Evolutionary conservation across 2,797 vertebrate species (phyloP), one percentile per base, ranked within the genome.

Genomic region (Rhinophrynus dorsalis): DNA sequence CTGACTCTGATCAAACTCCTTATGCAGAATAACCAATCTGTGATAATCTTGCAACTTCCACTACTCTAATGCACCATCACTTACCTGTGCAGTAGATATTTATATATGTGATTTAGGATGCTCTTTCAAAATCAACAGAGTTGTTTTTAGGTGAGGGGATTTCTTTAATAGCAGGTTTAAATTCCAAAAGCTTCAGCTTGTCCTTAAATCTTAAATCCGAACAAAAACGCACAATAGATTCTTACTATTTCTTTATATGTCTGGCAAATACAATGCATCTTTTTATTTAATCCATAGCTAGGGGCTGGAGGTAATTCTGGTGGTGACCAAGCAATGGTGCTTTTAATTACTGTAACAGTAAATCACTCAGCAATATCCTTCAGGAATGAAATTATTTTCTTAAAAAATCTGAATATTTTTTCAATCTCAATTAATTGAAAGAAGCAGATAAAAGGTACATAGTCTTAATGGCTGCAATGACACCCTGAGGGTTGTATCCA

Each of bases 361-460:
- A 86, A 85, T 89, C 85, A 84, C 74, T 81, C 62, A 75, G 74
- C 78, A 81, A 81, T 79, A 81, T 80, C 79, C 85, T 84, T 82
- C 79, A 80, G 83, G 80, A 86, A 74, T 61, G 60, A 74, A 78
- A 81, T 78, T 75, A 76, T 80, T 83, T 87, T 81, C 81, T 85
- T 40, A 68, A 59, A 58, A 59, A 84, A 77, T 75, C 78, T 75
- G 81, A 86, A 85, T 85, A 81, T 87, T 88, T 84, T 80, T 85
- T 83, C 33, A 86, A 88, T 88, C 90, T 87, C 88, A 90, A 88
- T 92, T 90, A 92, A 90, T 88, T 84, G 85, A 84, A 89, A 83
- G 86, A 80, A 82, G 77, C 75, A 90, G 88, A 91, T 90, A 90
- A 90, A 90, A 91, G 88, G 87, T 84, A 81, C 81, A 84, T 75